phyloP scores from a whole-genome alignment of 2,797 vertebrate species.

The Enteromius radiatus region DNA sequence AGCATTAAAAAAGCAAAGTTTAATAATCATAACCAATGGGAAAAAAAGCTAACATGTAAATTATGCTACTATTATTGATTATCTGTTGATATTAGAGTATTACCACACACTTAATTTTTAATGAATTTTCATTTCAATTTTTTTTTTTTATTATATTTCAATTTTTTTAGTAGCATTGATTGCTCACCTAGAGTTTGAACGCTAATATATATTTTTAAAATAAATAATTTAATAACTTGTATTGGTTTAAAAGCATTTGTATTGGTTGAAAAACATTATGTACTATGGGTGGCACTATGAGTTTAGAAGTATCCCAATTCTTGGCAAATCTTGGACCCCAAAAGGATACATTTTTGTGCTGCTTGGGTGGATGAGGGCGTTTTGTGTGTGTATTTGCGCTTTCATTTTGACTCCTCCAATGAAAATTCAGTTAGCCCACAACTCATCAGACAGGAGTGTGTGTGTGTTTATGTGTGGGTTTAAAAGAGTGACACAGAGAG shows the following conservation, averaged over 20 bases:
- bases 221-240: not conserved
- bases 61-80: not conserved
- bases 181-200: too few relatives aligned
- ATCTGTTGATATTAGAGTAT: not conserved
- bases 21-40: not conserved
- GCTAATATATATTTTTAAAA: not conserved
- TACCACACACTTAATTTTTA: not conserved
- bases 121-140: too few relatives aligned
- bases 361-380: constrained; percentile 35
- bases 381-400: constrained; percentile 9
- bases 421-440: constrained; percentile 73
- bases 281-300: not conserved
- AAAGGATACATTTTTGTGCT: not conserved
- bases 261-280: not conserved
- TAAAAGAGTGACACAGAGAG: constrained; percentile 20
- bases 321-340: not conserved
- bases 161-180: too few relatives aligned
- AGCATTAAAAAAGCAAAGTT: not conserved
- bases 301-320: not conserved
- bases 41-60: not conserved
- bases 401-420: constrained; percentile 66
- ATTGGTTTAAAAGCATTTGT: not conserved
- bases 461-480: constrained; percentile 41
- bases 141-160: not conserved
- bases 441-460: constrained; percentile 44